Percentiles rank a stretch among this genome's conserved stretches.
These are phyloP conservation scores for Phalera bucephala DNA, from an alignment of 2,888 invertebrate genomes.

Conservation along the genomic window DNA sequence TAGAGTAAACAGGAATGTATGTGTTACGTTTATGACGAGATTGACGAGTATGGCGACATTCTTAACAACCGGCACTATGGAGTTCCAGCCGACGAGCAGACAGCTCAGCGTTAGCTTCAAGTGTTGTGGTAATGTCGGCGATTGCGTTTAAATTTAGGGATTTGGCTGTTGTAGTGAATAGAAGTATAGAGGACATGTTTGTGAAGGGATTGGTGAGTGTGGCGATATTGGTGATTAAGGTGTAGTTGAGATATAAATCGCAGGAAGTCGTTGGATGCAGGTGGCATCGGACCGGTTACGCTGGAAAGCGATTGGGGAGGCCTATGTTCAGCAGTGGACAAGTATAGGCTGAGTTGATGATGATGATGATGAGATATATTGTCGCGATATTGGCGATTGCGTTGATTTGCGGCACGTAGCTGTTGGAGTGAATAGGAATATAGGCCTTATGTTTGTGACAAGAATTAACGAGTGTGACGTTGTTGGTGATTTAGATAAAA, in stretches of 20 bases:
- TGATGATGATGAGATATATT: too few relatives aligned
- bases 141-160: background rate
- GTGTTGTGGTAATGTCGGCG: too few relatives aligned
- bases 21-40: background rate
- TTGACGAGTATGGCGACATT: background rate
- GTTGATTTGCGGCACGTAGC: background rate
- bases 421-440: background rate
- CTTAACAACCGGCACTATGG: constrained; percentile 97
- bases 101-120: constrained; percentile 95
- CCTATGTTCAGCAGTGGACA: too few relatives aligned
- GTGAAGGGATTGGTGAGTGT: constrained; percentile 80
- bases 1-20: background rate
- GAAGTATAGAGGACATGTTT: background rate
- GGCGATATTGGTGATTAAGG: constrained; percentile 87
- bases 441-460: background rate
- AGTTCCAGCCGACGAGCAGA: constrained; percentile 93
- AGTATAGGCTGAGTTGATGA: too few relatives aligned
- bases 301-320: background rate
- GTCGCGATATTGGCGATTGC: too few relatives aligned
- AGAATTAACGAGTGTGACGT: too few relatives aligned
- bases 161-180: background rate
- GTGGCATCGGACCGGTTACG: background rate
- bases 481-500: too few relatives aligned
- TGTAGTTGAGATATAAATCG: background rate
- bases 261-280: too few relatives aligned